Percentiles rank a stretch among this genome's conserved stretches.
Conservation (phyloP, 2,888 invertebrate genomes). For the Folsomia manolachei region DNA sequence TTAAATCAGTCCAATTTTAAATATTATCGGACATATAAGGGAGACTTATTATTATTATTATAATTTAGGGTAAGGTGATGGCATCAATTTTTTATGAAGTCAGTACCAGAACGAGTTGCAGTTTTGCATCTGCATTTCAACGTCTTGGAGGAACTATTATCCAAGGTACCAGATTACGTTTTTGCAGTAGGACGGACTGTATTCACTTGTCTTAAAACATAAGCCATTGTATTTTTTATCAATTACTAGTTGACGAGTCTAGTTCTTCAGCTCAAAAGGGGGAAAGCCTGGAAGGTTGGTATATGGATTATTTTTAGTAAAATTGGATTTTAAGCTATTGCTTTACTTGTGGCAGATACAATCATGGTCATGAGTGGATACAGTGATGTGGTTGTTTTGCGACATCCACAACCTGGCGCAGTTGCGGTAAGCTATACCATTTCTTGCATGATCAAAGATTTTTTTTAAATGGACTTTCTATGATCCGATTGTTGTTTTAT, state of each 20-base stretch:
- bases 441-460: slow-evolving; percentile 25
- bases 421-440: slow-evolving; percentile 66
- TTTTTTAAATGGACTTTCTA: slow-evolving; percentile 22
- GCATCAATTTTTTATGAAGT: slow-evolving; percentile 96
- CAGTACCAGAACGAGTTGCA: slow-evolving; percentile 92
- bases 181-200: too few relatives aligned
- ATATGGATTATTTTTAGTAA: not conserved
- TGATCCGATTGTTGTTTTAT: slow-evolving; percentile 47
- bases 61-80: slow-evolving; percentile 79
- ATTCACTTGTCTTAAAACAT: too few relatives aligned
- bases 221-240: too few relatives aligned
- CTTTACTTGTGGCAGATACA: slow-evolving; percentile 60
- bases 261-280: slow-evolving; percentile 95
- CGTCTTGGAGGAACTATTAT: slow-evolving; percentile 90
- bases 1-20: not conserved
- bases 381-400: slow-evolving; percentile 86
- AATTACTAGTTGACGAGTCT: too few relatives aligned
- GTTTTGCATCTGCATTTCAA: slow-evolving; percentile 96
- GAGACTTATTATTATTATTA: too few relatives aligned
- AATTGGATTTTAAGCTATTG: not conserved
- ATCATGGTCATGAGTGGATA: slow-evolving; percentile 86
- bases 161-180: too few relatives aligned
- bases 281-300: slow-evolving; percentile 78
- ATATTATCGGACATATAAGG: not conserved
- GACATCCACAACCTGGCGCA: slow-evolving; percentile 91